A percentile compares a stretch with the other conserved stretches of the same genome.
These are phyloP conservation scores for Molorchus minor DNA, from an alignment of 2,888 invertebrate species.

Conservation along the genomic window DNA sequence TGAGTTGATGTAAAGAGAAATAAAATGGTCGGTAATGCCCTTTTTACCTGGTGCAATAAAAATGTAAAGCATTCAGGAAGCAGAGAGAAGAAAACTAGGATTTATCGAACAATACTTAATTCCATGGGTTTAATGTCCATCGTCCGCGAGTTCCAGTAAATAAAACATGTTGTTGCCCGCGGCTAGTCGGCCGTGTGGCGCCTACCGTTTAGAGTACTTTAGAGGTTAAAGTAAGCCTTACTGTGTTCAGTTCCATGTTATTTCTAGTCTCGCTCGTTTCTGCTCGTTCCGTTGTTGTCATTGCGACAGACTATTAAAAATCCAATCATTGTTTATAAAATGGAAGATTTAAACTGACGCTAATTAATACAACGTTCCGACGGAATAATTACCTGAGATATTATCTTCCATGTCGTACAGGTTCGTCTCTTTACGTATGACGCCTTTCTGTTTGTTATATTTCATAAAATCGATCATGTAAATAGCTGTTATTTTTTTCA, in stretches of 20 bases:
- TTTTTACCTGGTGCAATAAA: constrained; percentile 36
- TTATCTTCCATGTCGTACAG: constrained; percentile 18
- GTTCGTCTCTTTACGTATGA: constrained; percentile 1
- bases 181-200: constrained; percentile 57
- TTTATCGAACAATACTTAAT: constrained; percentile 49
- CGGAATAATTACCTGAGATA: constrained; percentile 21
- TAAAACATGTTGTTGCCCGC: constrained; percentile 48
- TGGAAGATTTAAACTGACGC: constrained; percentile 19
- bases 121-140: constrained; percentile 44
- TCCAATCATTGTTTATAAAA: constrained; percentile 24
- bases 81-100: constrained; percentile 42
- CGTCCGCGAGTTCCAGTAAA: constrained; percentile 47
- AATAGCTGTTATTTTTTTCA: constrained; percentile 5
- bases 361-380: constrained; percentile 19
- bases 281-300: constrained; percentile 21
- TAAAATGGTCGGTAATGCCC: constrained; percentile 24
- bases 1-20: constrained; percentile 5
- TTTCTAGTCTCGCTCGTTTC: constrained; percentile 31
- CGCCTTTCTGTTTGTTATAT: constrained; percentile 7
- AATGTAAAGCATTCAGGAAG: constrained; percentile 45
- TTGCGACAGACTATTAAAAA: constrained; percentile 25
- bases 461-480: constrained; percentile 9
- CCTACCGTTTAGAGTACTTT: constrained; percentile 57
- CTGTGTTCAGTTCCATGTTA: constrained; percentile 37
- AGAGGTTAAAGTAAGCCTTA: constrained; percentile 55